Evolutionary conservation across 2,888 invertebrate genomes (phyloP).

Genomic region (Acanthosoma haemorrhoidale): DNA sequence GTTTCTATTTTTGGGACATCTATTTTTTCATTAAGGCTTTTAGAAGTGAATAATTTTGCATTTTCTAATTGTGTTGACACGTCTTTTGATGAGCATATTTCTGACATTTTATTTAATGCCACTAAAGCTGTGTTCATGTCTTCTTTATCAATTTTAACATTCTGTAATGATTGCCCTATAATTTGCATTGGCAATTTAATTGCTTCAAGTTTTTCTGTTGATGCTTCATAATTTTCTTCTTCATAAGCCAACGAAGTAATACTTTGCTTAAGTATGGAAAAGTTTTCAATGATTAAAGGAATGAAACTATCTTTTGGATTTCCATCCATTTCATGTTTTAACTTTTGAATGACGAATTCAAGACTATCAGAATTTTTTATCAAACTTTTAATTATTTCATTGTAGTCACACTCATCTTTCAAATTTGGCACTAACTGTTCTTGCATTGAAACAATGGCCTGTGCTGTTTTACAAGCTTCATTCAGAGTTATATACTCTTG

Average conservation of each 20-base stretch:
- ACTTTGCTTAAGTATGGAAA: constrained; percentile 11
- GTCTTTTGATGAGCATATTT: constrained; percentile 12
- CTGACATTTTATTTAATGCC: background rate
- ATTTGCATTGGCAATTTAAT: constrained; percentile 7
- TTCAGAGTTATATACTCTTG: constrained; percentile 22
- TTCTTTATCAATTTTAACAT: background rate
- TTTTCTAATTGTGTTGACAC: constrained; percentile 20
- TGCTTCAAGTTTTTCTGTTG: background rate
- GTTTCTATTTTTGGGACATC: constrained; percentile 30
- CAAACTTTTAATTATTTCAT: constrained; percentile 12
- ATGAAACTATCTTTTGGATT: background rate
- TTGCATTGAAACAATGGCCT: constrained; percentile 28
- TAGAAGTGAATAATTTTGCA: constrained; percentile 31
- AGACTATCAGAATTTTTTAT: constrained; percentile 19
- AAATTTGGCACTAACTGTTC: constrained; percentile 3
- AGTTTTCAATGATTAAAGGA: background rate
- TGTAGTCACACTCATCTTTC: constrained; percentile 14
- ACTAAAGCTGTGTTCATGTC: constrained; percentile 20
- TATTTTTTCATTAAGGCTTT: constrained; percentile 25
- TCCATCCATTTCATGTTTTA: background rate
- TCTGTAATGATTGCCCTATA: constrained; percentile 22
- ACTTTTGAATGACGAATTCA: constrained; percentile 4
- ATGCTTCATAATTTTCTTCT: constrained; percentile 6
- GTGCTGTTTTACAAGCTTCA: constrained; percentile 33
- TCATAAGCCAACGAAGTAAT: constrained; percentile 4